A percentile compares a stretch with the other conserved stretches of the same genome.
phyloP scores from a whole-genome alignment of 2,113 vertebrate species.

The Numida meleagris region DNA sequence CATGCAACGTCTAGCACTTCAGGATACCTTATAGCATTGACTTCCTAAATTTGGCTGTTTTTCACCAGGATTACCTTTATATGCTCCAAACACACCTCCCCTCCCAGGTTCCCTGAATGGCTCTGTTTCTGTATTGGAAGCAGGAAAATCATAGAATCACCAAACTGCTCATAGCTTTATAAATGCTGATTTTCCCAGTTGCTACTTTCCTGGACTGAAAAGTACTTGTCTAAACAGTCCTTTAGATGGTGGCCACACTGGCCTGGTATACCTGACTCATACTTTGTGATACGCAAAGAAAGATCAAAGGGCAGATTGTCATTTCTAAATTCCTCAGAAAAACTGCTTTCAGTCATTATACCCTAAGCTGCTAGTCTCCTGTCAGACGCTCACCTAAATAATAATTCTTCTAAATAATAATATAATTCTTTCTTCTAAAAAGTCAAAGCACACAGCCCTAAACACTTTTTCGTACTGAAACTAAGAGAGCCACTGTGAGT shows the following conservation, averaged over 20 bases:
- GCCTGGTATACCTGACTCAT: not conserved
- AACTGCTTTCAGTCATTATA: not conserved
- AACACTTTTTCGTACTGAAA: not conserved
- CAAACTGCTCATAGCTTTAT: not conserved
- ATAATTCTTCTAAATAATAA: not conserved
- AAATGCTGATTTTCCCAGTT: rapidly evolving
- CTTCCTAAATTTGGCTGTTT: not conserved
- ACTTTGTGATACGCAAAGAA: not conserved
- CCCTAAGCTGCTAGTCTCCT: not conserved
- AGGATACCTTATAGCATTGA: not conserved
- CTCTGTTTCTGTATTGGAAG: not conserved
- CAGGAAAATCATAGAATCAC: not conserved
- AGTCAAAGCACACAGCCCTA: not conserved
- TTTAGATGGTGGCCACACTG: not conserved
- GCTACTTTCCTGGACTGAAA: not conserved
- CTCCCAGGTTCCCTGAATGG: not conserved
- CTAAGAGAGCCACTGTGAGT: rapidly evolving
- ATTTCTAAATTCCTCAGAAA: not conserved
- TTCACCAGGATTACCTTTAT: not conserved
- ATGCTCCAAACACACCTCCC: not conserved
- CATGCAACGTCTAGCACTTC: not conserved
- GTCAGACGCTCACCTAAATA: not conserved
- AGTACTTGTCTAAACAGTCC: not conserved
- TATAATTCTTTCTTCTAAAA: too few species aligned
- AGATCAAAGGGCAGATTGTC: not conserved